Base-by-base conservation (phyloP, 2,113 vertebrate species). In the Scortum barcoo region DNA sequence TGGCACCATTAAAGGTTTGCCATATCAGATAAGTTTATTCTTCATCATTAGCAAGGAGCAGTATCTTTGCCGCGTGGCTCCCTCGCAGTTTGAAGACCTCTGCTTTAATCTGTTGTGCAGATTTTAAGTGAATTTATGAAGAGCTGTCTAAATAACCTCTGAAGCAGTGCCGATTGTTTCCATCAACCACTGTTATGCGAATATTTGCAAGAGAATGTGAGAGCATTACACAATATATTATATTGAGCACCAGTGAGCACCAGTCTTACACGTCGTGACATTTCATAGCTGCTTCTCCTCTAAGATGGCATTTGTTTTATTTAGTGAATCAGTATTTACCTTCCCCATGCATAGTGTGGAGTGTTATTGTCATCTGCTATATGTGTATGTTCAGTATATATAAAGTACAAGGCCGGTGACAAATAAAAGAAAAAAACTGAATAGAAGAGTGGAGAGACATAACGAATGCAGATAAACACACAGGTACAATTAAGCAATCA, bases 251-350 rank as follows among this genome's bases (percentile, higher is more conserved):
- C n/a, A 53, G 66, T 26, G 46, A 50, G n/a, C n/a, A n/a, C n/a
- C n/a, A n/a, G 33, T 50, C 19, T 11, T 28, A 48, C 51, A 69
- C 48, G 38, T 57, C 16, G 53, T 36, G 30, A 26, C 13, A 33
- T 79, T 33, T 40, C 3, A 58, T 51, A 22, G 28, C 73, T 66
- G 57, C 67, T 56, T 72, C 24, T 42, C 17, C 51, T 73, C 0
- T 60, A 2, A 61, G 8, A 33, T 72, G 42, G 17, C 46, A 56
- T 58, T n/a, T 56, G 2, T 61, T 9, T 48, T 40, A 44, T 72
- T 69, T 44, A 36, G 58, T 71, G 14, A 60, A 68, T 28, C n/a
- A 62, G 24, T 58, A 1, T 30, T 22, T 79, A 54, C 53, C 44
- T 36, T 36, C 14, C n/a, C n/a, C 17, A 19, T 58, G 51, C 26